Evolutionary conservation across 2,888 invertebrate species (phyloP).

Genomic region (Dorcus hopei): DNA sequence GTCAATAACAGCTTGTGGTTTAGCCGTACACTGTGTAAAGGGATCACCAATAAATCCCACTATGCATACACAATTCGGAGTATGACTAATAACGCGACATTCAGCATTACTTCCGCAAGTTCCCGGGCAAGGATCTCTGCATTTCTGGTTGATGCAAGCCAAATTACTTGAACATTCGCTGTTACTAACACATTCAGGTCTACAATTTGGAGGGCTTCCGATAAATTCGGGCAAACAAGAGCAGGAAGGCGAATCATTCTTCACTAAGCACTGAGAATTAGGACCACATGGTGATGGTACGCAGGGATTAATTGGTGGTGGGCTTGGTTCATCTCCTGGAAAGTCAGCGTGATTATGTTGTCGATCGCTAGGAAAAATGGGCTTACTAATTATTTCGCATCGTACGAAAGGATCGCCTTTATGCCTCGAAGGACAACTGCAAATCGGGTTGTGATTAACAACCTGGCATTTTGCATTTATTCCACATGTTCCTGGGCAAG

Average conservation of each 20-base stretch:
- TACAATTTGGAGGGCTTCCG: slow-evolving; percentile 70
- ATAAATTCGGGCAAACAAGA: slow-evolving; percentile 68
- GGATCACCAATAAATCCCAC: slow-evolving; percentile 50
- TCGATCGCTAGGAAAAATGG: too few relatives aligned
- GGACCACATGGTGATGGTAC: slow-evolving; percentile 74
- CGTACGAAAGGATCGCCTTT: slow-evolving; percentile 66
- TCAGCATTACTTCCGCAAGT: slow-evolving; percentile 71
- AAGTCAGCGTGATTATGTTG: too few relatives aligned
- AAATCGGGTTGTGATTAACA: slow-evolving; percentile 58
- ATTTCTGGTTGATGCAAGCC: slow-evolving; percentile 72
- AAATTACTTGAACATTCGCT: slow-evolving; percentile 66
- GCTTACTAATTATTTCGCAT: slow-evolving; percentile 55
- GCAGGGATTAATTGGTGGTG: slow-evolving; percentile 58
- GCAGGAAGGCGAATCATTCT: slow-evolving; percentile 68
- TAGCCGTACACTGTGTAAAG: slow-evolving; percentile 19
- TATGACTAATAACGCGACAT: slow-evolving; percentile 73
- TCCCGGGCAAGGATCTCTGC: slow-evolving; percentile 69
- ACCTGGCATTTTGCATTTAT: slow-evolving; percentile 56
- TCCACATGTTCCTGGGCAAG: slow-evolving; percentile 59
- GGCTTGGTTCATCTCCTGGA: slow-evolving; percentile 36
- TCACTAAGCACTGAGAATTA: slow-evolving; percentile 59
- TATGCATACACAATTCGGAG: slow-evolving; percentile 74
- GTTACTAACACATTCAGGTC: slow-evolving; percentile 71
- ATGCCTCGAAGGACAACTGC: slow-evolving; percentile 53
- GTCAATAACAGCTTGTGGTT: slow-evolving; percentile 28